Evolutionary conservation across 2,888 invertebrate genomes (phyloP).

Genomic region (Harpalus rubripes): DNA sequence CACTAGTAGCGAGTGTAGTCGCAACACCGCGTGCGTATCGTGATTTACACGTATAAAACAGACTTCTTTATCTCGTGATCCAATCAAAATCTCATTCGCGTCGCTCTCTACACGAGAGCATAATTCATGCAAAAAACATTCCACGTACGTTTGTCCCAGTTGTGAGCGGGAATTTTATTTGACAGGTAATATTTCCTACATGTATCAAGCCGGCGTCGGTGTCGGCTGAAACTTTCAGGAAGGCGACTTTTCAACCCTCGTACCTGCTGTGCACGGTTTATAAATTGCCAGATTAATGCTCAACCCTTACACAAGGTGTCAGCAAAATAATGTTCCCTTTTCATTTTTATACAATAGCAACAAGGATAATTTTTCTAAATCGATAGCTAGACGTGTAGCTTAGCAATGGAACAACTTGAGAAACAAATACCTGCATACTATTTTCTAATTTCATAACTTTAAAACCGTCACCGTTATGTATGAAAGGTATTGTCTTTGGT

Average conservation of each 20-base stretch:
- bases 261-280: slow-evolving; percentile 4
- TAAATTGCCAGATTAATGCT: neutral
- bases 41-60: slow-evolving; percentile 60
- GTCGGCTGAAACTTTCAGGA: neutral
- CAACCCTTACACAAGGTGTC: neutral
- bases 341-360: too few species aligned
- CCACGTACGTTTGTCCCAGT: slow-evolving; percentile 53
- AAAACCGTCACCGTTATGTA: too few species aligned
- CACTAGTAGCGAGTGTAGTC: slow-evolving; percentile 17
- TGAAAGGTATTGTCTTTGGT: too few species aligned
- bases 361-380: too few species aligned
- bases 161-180: slow-evolving; percentile 61
- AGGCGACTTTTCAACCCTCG: neutral
- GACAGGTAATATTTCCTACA: slow-evolving; percentile 65
- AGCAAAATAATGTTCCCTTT: neutral
- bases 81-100: slow-evolving; percentile 49
- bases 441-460: too few species aligned
- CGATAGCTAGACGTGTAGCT: too few species aligned
- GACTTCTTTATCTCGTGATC: slow-evolving; percentile 55
- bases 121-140: slow-evolving; percentile 59
- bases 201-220: slow-evolving; percentile 48
- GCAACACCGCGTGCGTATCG: slow-evolving; percentile 31
- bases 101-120: slow-evolving; percentile 16
- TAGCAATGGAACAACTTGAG: too few species aligned
- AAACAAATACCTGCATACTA: too few species aligned